Evolutionary conservation across 2,888 invertebrate species (phyloP), one percentile per base, ranked within the genome.

Genomic region (Herminia tarsipennalis): DNA sequence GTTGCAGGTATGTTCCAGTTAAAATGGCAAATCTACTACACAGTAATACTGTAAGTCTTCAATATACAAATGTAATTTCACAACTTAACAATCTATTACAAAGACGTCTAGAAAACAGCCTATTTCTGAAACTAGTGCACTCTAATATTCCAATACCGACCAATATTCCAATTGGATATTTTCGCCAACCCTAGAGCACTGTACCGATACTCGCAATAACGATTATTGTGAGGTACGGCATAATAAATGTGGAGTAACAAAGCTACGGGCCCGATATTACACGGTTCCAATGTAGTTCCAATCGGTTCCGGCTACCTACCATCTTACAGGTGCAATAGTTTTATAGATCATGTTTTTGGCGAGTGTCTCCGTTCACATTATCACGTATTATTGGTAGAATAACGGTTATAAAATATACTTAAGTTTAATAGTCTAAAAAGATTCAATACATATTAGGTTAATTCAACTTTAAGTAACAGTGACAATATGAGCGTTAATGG

Each of bases 171-270:
- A n/a, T n/a, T 3, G 8, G 1, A 8, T 17, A 14, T 20, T 27
- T 27, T 2, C 35, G 20, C 2, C 48, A 63, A 38, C 63, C 63
- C 62, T 66, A 51, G 5, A 12, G 5, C 13, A 3, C 3, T 18
- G 21, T 33, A 41, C 4, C 47, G 48, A 54, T 28, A 48, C 41
- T 24, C 40, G 29, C 45, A 34, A 41, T 64, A 63, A 51, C 47
- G 48, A 55, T 49, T 51, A 56, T 50, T 56, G 50, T 50, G 54
- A 59, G 40, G 43, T 44, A 50, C 59, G 30, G 47, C 38, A 47
- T 61, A 67, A 72, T 66, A 66, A 72, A 68, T 60, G 60, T 54
- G 40, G 49, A 49, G 59, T 56, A 56, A 70, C 68, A 69, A 62
- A 54, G 59, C 54, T 51, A 25, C 29, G n/a, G 16, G 37, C 34